These are phyloP conservation scores for Drosophila novamexicana DNA, from an alignment of 1,140 invertebrate genomes.

Conservation along the genomic window DNA sequence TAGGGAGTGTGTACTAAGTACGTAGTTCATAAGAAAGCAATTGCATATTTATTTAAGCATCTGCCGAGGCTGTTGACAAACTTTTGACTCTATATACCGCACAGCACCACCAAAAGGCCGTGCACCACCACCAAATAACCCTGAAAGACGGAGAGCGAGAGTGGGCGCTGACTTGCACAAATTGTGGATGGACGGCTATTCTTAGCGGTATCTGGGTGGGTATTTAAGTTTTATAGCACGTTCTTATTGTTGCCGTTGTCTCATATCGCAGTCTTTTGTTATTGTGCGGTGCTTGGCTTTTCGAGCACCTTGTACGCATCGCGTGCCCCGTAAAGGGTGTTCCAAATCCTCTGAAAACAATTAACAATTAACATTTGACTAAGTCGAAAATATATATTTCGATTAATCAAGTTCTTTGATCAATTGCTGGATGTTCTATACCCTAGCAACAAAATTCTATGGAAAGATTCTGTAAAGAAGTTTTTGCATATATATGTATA, in stretches of 20 bases:
- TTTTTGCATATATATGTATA: no score
- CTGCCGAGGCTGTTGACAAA: neutral
- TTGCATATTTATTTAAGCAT: conserved; percentile 7
- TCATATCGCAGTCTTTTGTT: neutral
- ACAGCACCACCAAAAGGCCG: conserved; percentile 6
- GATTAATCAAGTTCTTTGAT: no score
- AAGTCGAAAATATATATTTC: no score
- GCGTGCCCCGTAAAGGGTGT: neutral
- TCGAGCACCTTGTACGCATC: conserved; percentile 1
- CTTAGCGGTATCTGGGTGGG: conserved; percentile 11
- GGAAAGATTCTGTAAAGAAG: no score
- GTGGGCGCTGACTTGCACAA: conserved; percentile 34
- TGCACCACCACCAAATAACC: neutral
- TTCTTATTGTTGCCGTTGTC: neutral
- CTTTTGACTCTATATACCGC: conserved; percentile 3
- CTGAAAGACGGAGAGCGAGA: neutral
- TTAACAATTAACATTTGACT: no score
- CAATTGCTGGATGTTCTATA: no score
- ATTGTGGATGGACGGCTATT: neutral
- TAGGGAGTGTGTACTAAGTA: neutral
- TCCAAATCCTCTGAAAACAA: no score
- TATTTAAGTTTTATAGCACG: conserved; percentile 24
- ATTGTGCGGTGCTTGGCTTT: neutral
- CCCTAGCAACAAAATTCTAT: no score
- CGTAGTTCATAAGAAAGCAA: no score